Evolutionary conservation across 2,113 vertebrate species (phyloP).

Genomic region (Chunga burmeisteri): DNA sequence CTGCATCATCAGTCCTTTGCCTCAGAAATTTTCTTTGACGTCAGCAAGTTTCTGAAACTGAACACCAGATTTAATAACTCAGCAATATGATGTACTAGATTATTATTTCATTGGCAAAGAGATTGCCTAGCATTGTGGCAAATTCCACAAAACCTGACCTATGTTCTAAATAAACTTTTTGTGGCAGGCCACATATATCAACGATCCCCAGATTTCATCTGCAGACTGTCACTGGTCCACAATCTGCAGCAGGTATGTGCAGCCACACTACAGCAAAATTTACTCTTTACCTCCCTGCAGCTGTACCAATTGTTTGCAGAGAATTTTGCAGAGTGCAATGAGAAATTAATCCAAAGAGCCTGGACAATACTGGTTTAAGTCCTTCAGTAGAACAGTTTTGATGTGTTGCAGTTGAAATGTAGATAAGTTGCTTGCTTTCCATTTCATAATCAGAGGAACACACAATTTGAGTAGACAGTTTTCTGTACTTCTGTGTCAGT

Average conservation of each 20-base stretch:
- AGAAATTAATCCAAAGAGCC: not conserved
- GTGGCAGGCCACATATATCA: not conserved
- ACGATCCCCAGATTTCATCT: not conserved
- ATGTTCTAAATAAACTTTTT: not conserved
- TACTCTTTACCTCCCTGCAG: not conserved
- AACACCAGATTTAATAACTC: not conserved
- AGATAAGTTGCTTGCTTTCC: not conserved
- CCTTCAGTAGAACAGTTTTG: not conserved
- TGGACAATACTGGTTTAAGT: not conserved
- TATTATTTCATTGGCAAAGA: not conserved
- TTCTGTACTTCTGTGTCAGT: not conserved
- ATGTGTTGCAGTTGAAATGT: not conserved
- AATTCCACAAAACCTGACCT: not conserved
- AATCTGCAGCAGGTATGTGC: not conserved
- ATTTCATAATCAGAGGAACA: not conserved
- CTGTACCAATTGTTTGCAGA: not conserved
- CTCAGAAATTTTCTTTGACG: constrained; percentile 8
- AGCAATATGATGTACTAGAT: not conserved
- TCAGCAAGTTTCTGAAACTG: constrained; percentile 22
- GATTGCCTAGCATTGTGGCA: not conserved
- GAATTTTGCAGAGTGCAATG: not conserved
- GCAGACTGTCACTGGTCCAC: not conserved
- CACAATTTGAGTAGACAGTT: not conserved
- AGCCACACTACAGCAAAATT: not conserved
- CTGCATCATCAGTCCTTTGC: not conserved